Evolutionary conservation across 2,888 invertebrate species (phyloP).

Genomic region (Rutpela maculata): DNA sequence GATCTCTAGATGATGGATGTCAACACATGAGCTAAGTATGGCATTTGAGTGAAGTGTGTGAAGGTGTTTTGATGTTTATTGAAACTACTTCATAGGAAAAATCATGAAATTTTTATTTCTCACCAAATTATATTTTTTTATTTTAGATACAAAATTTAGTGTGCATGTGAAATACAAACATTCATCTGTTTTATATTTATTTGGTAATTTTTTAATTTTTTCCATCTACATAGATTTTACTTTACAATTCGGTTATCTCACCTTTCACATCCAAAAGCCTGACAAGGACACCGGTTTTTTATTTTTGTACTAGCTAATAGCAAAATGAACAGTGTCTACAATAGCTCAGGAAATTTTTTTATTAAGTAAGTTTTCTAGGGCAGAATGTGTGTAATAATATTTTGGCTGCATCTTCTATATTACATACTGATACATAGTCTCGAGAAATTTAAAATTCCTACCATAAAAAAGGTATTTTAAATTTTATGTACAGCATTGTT

Average conservation of each 20-base stretch:
- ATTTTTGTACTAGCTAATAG: conserved; percentile 58
- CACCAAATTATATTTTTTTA: too few species aligned
- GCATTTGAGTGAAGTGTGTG: too few species aligned
- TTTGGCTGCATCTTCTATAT: background rate
- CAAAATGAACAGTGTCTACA: conserved; percentile 53
- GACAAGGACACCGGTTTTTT: conserved; percentile 63
- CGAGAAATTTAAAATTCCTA: background rate
- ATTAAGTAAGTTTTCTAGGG: conserved; percentile 1
- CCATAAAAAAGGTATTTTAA: background rate
- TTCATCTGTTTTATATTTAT: too few species aligned
- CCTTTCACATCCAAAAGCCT: conserved; percentile 66
- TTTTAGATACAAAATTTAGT: background rate
- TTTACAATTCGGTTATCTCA: conserved; percentile 56
- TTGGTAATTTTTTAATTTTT: background rate
- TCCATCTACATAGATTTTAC: conserved; percentile 47
- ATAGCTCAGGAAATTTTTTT: conserved; percentile 50
- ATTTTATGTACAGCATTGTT: background rate
- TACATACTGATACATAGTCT: too few species aligned
- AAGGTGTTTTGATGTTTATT: too few species aligned
- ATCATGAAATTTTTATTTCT: too few species aligned
- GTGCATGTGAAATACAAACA: background rate
- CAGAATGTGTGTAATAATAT: conserved; percentile 19
- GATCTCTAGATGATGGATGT: too few species aligned
- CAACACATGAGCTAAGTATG: too few species aligned
- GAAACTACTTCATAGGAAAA: too few species aligned